Conservation (phyloP, 2,113 vertebrate genomes). For the Serinus canaria region DNA sequence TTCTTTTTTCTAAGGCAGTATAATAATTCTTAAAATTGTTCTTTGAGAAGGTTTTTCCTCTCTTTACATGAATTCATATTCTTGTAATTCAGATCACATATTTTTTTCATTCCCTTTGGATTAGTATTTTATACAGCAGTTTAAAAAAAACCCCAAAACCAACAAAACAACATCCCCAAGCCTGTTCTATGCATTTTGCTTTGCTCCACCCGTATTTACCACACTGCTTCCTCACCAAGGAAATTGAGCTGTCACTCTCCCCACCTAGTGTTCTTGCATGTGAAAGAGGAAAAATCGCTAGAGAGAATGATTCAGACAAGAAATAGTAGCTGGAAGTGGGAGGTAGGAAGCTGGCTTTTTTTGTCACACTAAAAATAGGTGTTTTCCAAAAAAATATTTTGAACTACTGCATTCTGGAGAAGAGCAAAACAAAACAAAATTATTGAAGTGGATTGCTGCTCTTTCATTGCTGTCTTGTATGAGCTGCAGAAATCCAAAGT, state of each 20-base stretch:
- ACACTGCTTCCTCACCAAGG: not conserved
- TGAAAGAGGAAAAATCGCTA: slow-evolving; percentile 4
- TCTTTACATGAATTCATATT: not conserved
- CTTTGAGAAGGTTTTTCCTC: not conserved
- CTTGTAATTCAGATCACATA: not conserved
- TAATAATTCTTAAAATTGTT: not conserved
- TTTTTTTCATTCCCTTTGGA: not conserved
- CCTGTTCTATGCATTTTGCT: not conserved
- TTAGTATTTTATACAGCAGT: not conserved
- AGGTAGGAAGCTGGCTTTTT: slow-evolving; percentile 44
- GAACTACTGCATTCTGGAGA: not conserved
- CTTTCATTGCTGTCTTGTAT: not conserved
- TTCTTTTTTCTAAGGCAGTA: not conserved
- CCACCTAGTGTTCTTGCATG: not conserved
- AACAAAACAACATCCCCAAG: not conserved
- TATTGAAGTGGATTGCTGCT: not conserved
- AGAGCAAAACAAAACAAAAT: slow-evolving; percentile 20
- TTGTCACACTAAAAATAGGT: slow-evolving; percentile 7
- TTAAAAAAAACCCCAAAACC: not conserved
- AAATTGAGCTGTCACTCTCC: not conserved
- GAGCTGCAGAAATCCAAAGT: slow-evolving; percentile 18
- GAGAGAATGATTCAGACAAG: slow-evolving; percentile 19
- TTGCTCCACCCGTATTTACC: not conserved
- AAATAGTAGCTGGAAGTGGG: slow-evolving; percentile 16
- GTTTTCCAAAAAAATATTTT: slow-evolving; percentile 15